Evolutionary conservation across 2,113 vertebrate species (phyloP), one percentile per base, ranked within the genome.

Genomic region (Potamarius usumacintae): DNA sequence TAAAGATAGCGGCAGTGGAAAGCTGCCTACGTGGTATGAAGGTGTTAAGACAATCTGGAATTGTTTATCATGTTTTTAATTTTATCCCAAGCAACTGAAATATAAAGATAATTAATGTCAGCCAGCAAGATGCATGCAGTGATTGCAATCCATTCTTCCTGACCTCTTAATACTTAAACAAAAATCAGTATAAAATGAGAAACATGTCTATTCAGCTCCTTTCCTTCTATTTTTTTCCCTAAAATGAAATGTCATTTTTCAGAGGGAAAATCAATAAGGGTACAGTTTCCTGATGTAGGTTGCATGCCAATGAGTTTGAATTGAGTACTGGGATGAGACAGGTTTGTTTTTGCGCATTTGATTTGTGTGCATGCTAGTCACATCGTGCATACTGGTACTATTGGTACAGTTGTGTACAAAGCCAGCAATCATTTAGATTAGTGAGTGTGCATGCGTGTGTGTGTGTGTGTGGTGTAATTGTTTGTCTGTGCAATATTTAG

Each of bases 401-500:
- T 55, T 34, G 8, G 27, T 30, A 57, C 11, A 10, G 50, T 18
- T 52, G 42, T 65, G 82, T 14, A 18, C n/a, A 50, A 67, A 12
- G 14, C 10, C 50, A 62, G 11, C 34, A 50, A 8, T 82, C 20
- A 25, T 82, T 50, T 82, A 62, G 34, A 82, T 42, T 57, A 20
- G 34, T 30, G 65, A 5, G 65, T 71, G 65, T 83, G 60, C 25
- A 22, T 25, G 25, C n/a, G 48, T 77, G 48, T 48, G 72, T 76
- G 42, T 50, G 71, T 22, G 42, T 25, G 18, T 11, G 10, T 9
- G 18, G 20, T 76, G 10, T 52, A 52, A 52, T 48, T 55, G 22
- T 52, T n/a, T 84, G 50, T 58, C 7, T n/a, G 72, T 80, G 76
- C 34, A 79, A 65, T 86, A 52, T 63, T 55, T 20, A 63, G 85